phyloP scores from a whole-genome alignment of 2,888 invertebrate genomes.

The Drosophila birchii region DNA sequence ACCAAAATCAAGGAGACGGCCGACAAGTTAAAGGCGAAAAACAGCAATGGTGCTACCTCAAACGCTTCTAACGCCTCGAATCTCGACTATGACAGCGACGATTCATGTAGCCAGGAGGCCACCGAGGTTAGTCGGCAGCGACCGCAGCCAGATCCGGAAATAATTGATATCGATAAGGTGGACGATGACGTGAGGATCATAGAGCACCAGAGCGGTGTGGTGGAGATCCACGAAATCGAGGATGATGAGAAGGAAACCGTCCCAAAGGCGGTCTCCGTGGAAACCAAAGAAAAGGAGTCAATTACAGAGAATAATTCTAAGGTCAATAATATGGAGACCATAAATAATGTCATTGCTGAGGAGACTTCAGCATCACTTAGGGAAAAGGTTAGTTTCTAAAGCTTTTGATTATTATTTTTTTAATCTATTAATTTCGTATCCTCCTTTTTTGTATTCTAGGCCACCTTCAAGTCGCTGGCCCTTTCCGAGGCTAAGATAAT shows the following conservation, averaged over 20 bases:
- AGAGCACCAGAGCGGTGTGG: constrained; percentile 72
- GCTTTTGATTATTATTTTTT: background rate
- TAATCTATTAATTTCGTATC: no score
- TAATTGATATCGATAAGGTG: constrained; percentile 80
- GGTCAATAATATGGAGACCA: constrained; percentile 7
- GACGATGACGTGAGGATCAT: constrained; percentile 81
- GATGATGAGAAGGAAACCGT: constrained; percentile 64
- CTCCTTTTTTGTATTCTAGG: constrained; percentile 22
- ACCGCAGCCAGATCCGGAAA: constrained; percentile 52
- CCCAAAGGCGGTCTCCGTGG: background rate
- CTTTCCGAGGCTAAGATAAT: constrained; percentile 90
- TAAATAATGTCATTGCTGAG: constrained; percentile 8
- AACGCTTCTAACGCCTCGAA: constrained; percentile 44
- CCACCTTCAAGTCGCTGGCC: constrained; percentile 46
- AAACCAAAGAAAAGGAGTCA: constrained; percentile 20
- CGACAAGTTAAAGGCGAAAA: constrained; percentile 67
- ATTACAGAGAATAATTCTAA: constrained; percentile 26
- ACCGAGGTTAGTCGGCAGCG: constrained; percentile 27
- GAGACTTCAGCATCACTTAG: background rate
- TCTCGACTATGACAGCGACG: constrained; percentile 57
- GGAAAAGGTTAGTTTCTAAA: constrained; percentile 39
- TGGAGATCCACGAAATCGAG: constrained; percentile 73
- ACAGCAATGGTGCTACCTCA: constrained; percentile 61
- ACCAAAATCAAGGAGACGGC: constrained; percentile 83
- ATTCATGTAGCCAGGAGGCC: constrained; percentile 44